These are phyloP conservation scores for Drosophila rhopaloa DNA, from an alignment of 1,140 invertebrate species.

Conservation along the genomic window DNA sequence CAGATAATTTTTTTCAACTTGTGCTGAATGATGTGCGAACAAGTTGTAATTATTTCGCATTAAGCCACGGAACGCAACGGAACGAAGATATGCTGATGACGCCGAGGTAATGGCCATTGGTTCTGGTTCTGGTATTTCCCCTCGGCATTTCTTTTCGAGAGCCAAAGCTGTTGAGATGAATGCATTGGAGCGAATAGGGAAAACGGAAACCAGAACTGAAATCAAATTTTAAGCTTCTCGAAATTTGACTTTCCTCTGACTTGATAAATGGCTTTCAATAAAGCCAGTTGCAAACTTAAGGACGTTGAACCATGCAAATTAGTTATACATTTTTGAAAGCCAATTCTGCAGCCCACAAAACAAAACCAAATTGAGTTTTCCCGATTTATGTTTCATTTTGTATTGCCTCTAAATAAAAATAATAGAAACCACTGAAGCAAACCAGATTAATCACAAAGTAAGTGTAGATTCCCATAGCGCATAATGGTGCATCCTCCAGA, in stretches of 20 bases:
- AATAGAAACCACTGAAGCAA: background rate
- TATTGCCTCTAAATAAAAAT: background rate
- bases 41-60: conserved; percentile 81
- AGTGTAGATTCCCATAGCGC: background rate
- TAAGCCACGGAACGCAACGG: conserved; percentile 42
- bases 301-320: too few species aligned
- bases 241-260: background rate
- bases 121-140: conserved; percentile 6
- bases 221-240: conserved; percentile 7
- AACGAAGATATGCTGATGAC: conserved; percentile 47
- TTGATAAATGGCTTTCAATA: background rate
- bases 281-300: too few species aligned
- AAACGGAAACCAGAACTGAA: background rate
- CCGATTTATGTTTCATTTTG: too few species aligned
- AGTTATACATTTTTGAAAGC: too few species aligned
- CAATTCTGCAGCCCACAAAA: too few species aligned
- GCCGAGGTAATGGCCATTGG: conserved; percentile 9
- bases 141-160: background rate
- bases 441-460: background rate
- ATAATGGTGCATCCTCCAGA: background rate
- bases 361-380: background rate
- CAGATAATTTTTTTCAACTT: conserved; percentile 62
- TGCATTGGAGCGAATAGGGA: background rate
- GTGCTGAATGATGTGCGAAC: conserved; percentile 76
- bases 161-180: conserved; percentile 13